Evolutionary conservation across 2,113 vertebrate genomes (phyloP).

Genomic region (Todiramphus saurophagus): DNA sequence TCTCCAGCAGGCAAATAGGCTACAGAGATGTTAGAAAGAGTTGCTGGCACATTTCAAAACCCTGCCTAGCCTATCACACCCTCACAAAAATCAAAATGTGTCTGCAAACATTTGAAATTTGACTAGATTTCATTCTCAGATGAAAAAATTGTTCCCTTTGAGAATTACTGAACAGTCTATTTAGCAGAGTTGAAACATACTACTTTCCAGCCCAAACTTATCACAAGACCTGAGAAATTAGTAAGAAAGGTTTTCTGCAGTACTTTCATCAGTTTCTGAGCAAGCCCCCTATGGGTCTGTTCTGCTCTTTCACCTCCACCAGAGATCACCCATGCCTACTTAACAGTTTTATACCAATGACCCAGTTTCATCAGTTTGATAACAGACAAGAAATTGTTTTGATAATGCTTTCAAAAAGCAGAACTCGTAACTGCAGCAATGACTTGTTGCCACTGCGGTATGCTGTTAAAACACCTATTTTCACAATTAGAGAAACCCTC

Average conservation of each 20-base stretch:
- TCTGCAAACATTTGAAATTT: background rate
- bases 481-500: background rate
- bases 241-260: background rate
- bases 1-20: background rate
- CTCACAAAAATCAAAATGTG: background rate
- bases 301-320: background rate
- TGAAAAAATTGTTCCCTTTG: conserved; percentile 3
- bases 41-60: background rate
- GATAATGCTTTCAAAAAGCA: background rate
- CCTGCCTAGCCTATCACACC: background rate
- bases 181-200: background rate
- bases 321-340: background rate
- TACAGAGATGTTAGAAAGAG: background rate
- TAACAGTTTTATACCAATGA: conserved; percentile 29
- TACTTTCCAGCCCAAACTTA: background rate
- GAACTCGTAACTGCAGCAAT: background rate
- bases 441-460: background rate
- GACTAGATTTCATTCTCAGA: background rate
- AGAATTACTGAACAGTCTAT: background rate
- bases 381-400: conserved; percentile 49
- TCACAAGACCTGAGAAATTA: background rate
- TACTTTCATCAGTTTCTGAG: background rate
- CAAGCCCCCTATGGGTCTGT: background rate
- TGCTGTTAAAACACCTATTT: background rate
- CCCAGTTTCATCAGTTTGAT: conserved; percentile 42